Conservation (phyloP, 2,113 vertebrate genomes). For the Nycticryphes semicollaris region DNA sequence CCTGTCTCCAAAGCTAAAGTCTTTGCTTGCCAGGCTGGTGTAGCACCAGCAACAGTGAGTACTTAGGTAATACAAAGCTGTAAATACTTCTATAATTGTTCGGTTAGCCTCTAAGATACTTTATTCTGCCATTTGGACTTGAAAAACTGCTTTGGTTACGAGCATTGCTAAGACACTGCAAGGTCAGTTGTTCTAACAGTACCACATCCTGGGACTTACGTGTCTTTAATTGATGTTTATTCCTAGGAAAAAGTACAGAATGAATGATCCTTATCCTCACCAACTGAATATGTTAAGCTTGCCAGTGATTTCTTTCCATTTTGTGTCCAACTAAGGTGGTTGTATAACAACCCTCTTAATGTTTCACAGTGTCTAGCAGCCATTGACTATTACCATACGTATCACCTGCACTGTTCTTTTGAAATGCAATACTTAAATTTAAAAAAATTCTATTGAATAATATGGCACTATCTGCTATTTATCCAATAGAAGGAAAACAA, state of each 20-base stretch:
- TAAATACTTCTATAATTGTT: background rate
- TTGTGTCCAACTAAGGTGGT: background rate
- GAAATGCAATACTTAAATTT: background rate
- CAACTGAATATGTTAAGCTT: background rate
- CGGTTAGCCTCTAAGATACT: background rate
- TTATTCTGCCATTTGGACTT: background rate
- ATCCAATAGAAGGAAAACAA: background rate
- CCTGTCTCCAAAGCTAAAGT: background rate
- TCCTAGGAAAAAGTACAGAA: background rate
- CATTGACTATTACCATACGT: background rate
- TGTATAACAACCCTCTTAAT: background rate
- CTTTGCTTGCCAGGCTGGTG: background rate
- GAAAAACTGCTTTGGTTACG: background rate
- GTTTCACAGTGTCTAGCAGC: background rate
- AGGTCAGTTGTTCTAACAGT: background rate
- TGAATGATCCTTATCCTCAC: background rate
- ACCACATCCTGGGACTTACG: fast-evolving
- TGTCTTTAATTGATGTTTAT: background rate
- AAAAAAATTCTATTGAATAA: background rate
- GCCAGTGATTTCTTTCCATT: background rate
- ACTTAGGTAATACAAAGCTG: background rate
- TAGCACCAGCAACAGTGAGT: background rate
- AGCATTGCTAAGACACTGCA: background rate
- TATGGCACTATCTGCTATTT: background rate
- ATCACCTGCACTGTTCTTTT: background rate